Conservation (phyloP, 1,140 invertebrate species). For the Tenebrio molitor region DNA sequence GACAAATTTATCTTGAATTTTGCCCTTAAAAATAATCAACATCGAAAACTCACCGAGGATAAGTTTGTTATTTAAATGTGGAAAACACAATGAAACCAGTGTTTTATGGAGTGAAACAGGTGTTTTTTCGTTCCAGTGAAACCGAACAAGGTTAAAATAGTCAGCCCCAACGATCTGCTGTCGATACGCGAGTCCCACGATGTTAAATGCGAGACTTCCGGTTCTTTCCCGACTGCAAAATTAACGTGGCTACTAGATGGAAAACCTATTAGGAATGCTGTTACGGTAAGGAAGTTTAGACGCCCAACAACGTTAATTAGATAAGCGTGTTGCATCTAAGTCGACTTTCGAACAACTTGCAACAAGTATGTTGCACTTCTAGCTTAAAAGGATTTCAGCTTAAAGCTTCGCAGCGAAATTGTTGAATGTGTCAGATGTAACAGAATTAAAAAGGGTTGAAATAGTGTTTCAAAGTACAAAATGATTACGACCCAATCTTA, state of each 20-base stretch:
- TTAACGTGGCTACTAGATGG: slow-evolving; percentile 80
- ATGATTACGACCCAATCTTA: too few species aligned
- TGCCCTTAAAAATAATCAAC: slow-evolving; percentile 32
- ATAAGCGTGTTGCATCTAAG: background rate
- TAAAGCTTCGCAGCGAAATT: too few species aligned
- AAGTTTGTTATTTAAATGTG: slow-evolving; percentile 28
- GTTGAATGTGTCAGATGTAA: too few species aligned
- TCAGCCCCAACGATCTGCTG: slow-evolving; percentile 73
- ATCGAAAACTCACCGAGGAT: background rate
- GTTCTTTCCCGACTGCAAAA: slow-evolving; percentile 80
- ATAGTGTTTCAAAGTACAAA: too few species aligned
- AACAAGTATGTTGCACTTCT: background rate
- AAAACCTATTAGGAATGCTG: slow-evolving; percentile 72
- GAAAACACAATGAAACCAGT: background rate
- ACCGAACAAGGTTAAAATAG: slow-evolving; percentile 78
- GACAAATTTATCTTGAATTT: slow-evolving; percentile 34
- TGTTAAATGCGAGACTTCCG: slow-evolving; percentile 78
- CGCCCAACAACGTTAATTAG: background rate
- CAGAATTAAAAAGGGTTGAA: too few species aligned
- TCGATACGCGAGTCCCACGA: slow-evolving; percentile 74
- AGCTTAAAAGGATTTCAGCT: background rate
- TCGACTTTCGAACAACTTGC: background rate
- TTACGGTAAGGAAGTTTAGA: slow-evolving; percentile 66
- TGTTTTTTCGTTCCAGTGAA: slow-evolving; percentile 71
- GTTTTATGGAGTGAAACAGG: background rate